These are phyloP conservation scores for Aeoliscus strigatus DNA, from an alignment of 2,797 vertebrate species.

Conservation along the genomic window DNA sequence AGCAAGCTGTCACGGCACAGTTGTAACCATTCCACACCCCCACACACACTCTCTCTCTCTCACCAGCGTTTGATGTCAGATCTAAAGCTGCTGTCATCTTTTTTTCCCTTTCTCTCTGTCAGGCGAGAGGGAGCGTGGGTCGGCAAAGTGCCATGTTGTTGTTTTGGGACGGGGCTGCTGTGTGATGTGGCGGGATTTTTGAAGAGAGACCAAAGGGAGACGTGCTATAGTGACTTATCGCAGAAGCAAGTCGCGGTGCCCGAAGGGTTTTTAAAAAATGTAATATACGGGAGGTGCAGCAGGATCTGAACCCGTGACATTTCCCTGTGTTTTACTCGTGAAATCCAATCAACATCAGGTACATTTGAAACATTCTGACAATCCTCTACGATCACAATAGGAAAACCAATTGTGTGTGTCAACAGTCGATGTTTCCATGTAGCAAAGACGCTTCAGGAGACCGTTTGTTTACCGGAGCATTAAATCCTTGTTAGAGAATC, in stretches of 20 bases:
- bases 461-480: no score
- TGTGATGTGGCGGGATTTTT: constrained; percentile 71
- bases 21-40: constrained; percentile 51
- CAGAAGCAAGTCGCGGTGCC: constrained; percentile 50
- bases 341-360: no score
- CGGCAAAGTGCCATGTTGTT: constrained; percentile 69
- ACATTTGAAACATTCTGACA: no score
- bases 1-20: constrained; percentile 68
- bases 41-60: constrained; percentile 20
- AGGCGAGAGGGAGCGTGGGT: constrained; percentile 59
- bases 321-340: constrained; percentile 4
- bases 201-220: constrained; percentile 63
- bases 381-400: no score
- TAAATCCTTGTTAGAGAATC: no score
- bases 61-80: constrained; percentile 68
- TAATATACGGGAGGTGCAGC: constrained; percentile 21
- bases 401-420: no score
- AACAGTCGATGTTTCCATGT: no score
- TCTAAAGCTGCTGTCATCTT: constrained; percentile 72
- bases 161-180: constrained; percentile 63
- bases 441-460: no score
- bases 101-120: constrained; percentile 43
- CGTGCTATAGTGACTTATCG: constrained; percentile 54
- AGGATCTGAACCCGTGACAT: constrained; percentile 6
- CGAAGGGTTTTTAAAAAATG: constrained; percentile 31